Percentiles rank a stretch among this genome's conserved stretches.
Conservation (phyloP, 1,140 invertebrate species). For the Euglossa dilemma region DNA sequence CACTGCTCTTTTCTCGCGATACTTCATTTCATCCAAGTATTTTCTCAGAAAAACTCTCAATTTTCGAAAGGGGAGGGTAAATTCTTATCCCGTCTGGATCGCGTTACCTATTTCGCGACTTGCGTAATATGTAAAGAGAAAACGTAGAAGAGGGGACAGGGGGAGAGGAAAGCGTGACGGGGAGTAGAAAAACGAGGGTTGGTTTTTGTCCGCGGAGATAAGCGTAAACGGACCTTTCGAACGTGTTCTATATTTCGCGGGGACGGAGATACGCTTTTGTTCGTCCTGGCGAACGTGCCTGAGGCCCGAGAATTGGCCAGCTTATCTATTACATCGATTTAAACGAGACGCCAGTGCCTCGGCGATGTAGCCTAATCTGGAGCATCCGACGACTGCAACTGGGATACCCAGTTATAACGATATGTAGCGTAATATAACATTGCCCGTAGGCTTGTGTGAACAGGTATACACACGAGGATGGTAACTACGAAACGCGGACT, state of each 20-base stretch:
- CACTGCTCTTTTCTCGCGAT: too few species aligned
- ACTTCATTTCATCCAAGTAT: too few species aligned
- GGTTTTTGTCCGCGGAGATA: background rate
- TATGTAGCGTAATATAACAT: background rate
- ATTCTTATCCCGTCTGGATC: too few species aligned
- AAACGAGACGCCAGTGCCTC: slow-evolving; percentile 6
- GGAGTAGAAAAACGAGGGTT: background rate
- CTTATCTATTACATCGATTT: slow-evolving; percentile 27
- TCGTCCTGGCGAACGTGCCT: background rate
- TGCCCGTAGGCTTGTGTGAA: too few species aligned
- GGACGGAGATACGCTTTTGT: background rate
- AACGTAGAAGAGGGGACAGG: too few species aligned
- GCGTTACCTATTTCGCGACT: too few species aligned
- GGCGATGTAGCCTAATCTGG: too few species aligned
- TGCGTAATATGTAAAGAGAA: background rate
- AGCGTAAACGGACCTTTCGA: slow-evolving; percentile 5
- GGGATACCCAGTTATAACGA: background rate
- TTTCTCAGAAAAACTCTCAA: too few species aligned
- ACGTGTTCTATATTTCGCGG: background rate
- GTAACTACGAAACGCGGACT: too few species aligned
- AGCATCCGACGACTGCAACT: background rate
- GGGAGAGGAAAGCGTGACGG: background rate
- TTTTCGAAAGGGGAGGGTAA: too few species aligned
- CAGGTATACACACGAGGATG: too few species aligned
- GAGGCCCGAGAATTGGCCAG: slow-evolving; percentile 3